phyloP scores from a whole-genome alignment of 1,140 invertebrate genomes.

The Dryas iulia region DNA sequence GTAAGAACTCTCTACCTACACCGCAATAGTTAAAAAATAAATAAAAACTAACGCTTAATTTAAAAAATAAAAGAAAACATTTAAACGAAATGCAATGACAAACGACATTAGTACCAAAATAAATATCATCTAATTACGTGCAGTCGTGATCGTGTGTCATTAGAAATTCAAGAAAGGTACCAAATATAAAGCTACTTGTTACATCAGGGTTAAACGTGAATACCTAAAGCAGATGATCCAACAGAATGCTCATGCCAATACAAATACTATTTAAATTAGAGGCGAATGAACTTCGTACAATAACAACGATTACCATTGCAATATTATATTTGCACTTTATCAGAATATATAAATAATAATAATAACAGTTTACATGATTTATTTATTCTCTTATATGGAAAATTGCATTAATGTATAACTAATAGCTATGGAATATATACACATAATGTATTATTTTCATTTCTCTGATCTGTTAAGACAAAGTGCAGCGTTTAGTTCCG shows the following conservation, averaged over 20 bases:
- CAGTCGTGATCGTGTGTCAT: background rate
- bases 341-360: conserved; percentile 9
- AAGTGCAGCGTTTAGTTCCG: too few relatives aligned
- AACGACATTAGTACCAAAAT: background rate
- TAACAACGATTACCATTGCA: conserved; percentile 32
- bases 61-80: too few relatives aligned
- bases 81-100: background rate
- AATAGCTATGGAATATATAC: background rate
- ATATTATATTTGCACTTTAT: conserved; percentile 20
- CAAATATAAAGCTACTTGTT: conserved; percentile 12
- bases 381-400: background rate
- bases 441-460: too few relatives aligned
- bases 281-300: conserved; percentile 52
- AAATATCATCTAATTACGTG: background rate
- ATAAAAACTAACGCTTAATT: too few relatives aligned
- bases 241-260: conserved; percentile 27
- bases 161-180: conserved; percentile 12
- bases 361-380: background rate
- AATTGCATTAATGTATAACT: background rate
- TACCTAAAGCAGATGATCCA: conserved; percentile 28
- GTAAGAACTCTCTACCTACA: too few relatives aligned
- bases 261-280: conserved; percentile 41
- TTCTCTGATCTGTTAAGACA: too few relatives aligned
- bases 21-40: too few relatives aligned
- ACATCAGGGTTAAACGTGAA: conserved; percentile 17